These are phyloP conservation scores for Carcharodon carcharias DNA, from an alignment of 2,797 vertebrate species.

Conservation along the genomic window DNA sequence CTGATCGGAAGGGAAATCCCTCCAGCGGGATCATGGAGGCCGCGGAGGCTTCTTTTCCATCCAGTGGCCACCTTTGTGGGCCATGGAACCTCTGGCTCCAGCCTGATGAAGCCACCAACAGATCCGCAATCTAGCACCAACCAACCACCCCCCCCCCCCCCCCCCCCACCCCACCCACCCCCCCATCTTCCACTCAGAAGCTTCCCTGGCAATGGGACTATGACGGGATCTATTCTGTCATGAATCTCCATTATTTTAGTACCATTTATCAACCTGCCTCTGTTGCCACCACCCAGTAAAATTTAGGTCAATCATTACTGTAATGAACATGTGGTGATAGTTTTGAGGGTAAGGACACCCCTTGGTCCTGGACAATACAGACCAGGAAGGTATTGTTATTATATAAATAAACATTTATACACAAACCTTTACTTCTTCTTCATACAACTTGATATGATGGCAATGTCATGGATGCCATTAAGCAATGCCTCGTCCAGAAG, in stretches of 20 bases:
- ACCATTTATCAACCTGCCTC: not conserved
- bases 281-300: not conserved
- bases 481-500: not conserved
- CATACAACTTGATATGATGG: not conserved
- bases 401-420: not conserved
- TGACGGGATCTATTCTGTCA: too few species aligned
- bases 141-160: too few species aligned
- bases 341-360: not conserved
- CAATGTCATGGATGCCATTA: not conserved
- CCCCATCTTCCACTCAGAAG: too few species aligned
- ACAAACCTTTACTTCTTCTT: not conserved
- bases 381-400: not conserved
- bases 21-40: not conserved
- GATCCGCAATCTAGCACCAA: not conserved
- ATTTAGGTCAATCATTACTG: not conserved
- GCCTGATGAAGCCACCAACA: not conserved
- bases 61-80: too few species aligned
- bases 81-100: too few species aligned
- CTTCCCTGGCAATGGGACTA: not conserved
- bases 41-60: too few species aligned
- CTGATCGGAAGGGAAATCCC: not conserved
- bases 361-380: not conserved
- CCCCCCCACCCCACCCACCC: too few species aligned
- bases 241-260: too few species aligned
- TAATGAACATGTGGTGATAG: not conserved